Base-by-base conservation (phyloP, 2,113 vertebrate species). In the Monopterus albus region DNA sequence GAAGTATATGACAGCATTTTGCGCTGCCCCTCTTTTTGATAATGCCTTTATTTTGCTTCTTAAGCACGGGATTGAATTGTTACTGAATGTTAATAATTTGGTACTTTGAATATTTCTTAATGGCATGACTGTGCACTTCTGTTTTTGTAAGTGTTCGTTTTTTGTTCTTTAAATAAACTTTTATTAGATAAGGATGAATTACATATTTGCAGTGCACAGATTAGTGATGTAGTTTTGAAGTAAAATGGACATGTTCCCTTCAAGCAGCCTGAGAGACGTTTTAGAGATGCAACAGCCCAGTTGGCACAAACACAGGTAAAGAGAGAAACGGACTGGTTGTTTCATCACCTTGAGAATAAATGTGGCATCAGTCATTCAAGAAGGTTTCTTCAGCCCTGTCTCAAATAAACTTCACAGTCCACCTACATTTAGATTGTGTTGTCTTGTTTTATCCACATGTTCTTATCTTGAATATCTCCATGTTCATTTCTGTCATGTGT, bases 301-400 rank as follows among this genome's bases (percentile, higher is more conserved):
- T 79, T 82, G 63, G 72, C 59, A n/a, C 72, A 61, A 50, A 56
- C 62, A 15, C 78, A 89, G 87, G 88, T 90, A 89, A 89, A 79
- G 39, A 51, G n/a, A 39, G 33, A 6, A 10, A 14, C 3, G 20
- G 33, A 8, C n/a, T 35, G 63, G 36, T 20, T 45, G 57, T 39
- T 61, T 52, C 9, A 21, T 53, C 58, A 62, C 26, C 5, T 33
- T 0, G 2, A 45, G 6, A 26, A 26, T 31, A 38, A 40, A 26
- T 52, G n/a, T n/a, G n/a, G n/a, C n/a, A n/a, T n/a, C n/a, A n/a
- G n/a, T n/a, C 1, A n/a, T n/a, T n/a, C n/a, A n/a, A n/a, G n/a
- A n/a, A n/a, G n/a, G 5, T 31, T 31, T 7, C 5, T 31, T 31
- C 8, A 5, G 8, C 5, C 2, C 10, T 31, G n/a, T 11, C 21